Evolutionary conservation across 2,797 vertebrate genomes (phyloP), one percentile per base, ranked within the genome.

Genomic region (Podargus strigoides): DNA sequence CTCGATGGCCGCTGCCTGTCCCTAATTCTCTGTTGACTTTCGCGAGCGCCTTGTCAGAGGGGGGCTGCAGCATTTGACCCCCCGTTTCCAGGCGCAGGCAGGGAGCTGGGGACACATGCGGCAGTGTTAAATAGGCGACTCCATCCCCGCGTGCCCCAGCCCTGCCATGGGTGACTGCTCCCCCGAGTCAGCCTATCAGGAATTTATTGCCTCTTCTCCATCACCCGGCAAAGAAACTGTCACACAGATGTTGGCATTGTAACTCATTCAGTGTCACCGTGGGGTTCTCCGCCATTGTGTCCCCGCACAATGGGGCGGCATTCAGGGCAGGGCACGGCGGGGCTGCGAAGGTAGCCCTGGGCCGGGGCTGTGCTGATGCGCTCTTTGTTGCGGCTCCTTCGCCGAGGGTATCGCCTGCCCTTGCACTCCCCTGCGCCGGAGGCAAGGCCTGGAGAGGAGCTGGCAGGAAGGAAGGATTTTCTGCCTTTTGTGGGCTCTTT

Each of bases 181-280:
- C 32, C 94, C 94, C 56, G 0, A 80, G 89, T 34, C 91, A 56
- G 80, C 91, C 96, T 63, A 81, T 90, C 95, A 44, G 93, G 37
- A 56, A 95, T 95, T 96, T 96, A 97, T 90, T 94, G 94, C 95
- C 67, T 88, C 91, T 94, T 86, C 94, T 93, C 91, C 94, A 72
- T 90, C 84, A 21, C 80, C 80, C 93, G 4, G 76, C 94, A 90
- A 89, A 96, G 95, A 32, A 91, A 70, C 83, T 72, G 95, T 89
- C 96, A 60, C 95, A 96, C 96, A 97, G 95, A 93, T 97, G 96
- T 85, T 96, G 95, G 96, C 95, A 90, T 96, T 95, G 96, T 97
- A 58, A 44, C 91, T 50, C 89, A 79, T 89, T 94, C 95, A 74
- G 91, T 94, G 95, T 97, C 96, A 90, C 96, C 46, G 67, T 91